A percentile compares a stretch with the other conserved stretches of the same genome.
Evolutionary conservation across 2,797 vertebrate genomes (phyloP).

Genomic region (Lepilemur ruficaudatus): DNA sequence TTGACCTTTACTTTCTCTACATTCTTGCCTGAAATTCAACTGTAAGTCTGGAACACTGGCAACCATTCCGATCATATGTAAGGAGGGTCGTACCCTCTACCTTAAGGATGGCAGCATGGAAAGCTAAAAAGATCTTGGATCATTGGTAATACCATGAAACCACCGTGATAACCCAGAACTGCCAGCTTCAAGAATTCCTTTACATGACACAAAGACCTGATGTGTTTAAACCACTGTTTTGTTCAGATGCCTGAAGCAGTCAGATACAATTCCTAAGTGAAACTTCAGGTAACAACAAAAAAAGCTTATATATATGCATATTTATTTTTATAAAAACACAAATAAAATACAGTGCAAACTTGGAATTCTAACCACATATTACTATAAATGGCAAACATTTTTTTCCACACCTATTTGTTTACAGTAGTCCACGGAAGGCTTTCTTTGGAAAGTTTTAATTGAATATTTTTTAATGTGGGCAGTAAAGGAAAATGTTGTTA

Average conservation of each 20-base stretch:
- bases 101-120: not conserved
- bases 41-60: not conserved
- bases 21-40: not conserved
- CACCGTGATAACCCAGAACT: not conserved
- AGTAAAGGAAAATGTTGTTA: not conserved
- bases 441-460: constrained; percentile 39
- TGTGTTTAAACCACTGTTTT: not conserved
- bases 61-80: not conserved
- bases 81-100: not conserved
- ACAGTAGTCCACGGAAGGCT: not conserved
- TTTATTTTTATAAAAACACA: not conserved
- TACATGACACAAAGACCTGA: not conserved
- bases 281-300: not conserved
- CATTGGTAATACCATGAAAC: not conserved
- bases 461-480: not conserved
- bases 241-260: not conserved
- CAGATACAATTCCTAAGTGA: not conserved
- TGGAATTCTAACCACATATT: constrained; percentile 4
- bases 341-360: constrained; percentile 7
- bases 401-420: not conserved
- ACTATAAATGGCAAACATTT: constrained; percentile 31
- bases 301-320: not conserved
- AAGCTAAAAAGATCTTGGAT: not conserved
- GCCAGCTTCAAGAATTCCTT: not conserved
- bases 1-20: not conserved